These are phyloP conservation scores for Campylorhamphus procurvoides DNA, from an alignment of 2,113 vertebrate species.

Conservation along the genomic window DNA sequence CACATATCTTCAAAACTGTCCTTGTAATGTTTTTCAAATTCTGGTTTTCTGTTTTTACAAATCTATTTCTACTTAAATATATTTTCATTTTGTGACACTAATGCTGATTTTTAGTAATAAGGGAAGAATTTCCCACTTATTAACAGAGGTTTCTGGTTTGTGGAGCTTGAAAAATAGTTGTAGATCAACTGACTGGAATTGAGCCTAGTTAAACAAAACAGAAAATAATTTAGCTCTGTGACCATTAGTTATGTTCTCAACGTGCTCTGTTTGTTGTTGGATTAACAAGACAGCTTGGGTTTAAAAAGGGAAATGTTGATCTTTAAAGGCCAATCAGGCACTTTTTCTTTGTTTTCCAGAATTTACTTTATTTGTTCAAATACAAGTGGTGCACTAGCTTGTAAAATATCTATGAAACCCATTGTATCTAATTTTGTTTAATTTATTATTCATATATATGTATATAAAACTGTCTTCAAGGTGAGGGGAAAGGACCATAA, in stretches of 20 bases:
- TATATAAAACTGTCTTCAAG: background rate
- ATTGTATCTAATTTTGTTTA: background rate
- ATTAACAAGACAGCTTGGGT: background rate
- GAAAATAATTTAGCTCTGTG: background rate
- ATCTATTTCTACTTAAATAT: background rate
- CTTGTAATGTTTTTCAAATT: background rate
- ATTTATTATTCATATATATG: background rate
- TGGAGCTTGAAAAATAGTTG: background rate
- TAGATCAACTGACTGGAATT: background rate
- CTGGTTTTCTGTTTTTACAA: background rate
- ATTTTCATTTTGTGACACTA: background rate
- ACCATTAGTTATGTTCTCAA: background rate
- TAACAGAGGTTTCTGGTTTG: background rate
- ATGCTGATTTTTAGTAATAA: background rate
- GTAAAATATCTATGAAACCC: background rate
- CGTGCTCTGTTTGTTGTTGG: background rate
- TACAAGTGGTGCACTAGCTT: background rate
- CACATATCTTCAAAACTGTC: background rate
- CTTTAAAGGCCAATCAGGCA: background rate
- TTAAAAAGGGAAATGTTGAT: background rate
- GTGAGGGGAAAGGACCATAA: background rate
- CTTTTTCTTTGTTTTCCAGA: background rate
- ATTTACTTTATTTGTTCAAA: background rate
- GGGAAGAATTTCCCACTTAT: background rate
- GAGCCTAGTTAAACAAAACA: background rate